Conservation (phyloP, 1,140 invertebrate species). For the Drosophila takahashii region DNA sequence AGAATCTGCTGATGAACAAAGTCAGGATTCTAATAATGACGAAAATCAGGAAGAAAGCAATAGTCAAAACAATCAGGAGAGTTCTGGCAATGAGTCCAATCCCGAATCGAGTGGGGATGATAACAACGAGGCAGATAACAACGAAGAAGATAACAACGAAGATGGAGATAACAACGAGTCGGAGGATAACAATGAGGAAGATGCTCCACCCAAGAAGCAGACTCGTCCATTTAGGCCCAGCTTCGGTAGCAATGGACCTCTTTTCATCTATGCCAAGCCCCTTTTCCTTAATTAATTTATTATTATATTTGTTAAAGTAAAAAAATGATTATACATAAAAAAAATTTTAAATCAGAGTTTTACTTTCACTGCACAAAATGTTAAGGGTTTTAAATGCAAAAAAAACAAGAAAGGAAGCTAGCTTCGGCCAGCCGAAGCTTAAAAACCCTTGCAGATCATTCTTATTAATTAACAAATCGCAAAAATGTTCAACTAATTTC, state of each 20-base stretch:
- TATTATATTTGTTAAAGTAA: too few species aligned
- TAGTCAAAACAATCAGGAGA: background rate
- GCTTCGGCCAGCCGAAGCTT: too few species aligned
- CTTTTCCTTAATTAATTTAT: too few species aligned
- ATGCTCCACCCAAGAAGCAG: background rate
- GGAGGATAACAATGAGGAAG: background rate
- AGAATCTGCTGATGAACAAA: background rate
- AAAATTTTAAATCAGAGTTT: too few species aligned
- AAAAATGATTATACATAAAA: too few species aligned
- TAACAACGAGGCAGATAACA: background rate
- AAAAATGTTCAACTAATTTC: too few species aligned
- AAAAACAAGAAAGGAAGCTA: too few species aligned
- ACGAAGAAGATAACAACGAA: background rate
- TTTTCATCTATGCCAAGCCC: background rate
- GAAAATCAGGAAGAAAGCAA: background rate
- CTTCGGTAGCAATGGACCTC: background rate
- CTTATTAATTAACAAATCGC: too few species aligned
- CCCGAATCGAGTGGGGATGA: background rate
- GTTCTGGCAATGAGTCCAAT: background rate
- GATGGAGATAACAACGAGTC: background rate
- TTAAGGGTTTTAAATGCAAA: too few species aligned
- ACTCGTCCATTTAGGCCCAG: background rate
- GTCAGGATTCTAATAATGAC: background rate
- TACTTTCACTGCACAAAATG: too few species aligned
- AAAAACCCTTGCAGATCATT: too few species aligned